Evolutionary conservation across 1,140 invertebrate genomes (phyloP).

Genomic region (Cherax destructor): DNA sequence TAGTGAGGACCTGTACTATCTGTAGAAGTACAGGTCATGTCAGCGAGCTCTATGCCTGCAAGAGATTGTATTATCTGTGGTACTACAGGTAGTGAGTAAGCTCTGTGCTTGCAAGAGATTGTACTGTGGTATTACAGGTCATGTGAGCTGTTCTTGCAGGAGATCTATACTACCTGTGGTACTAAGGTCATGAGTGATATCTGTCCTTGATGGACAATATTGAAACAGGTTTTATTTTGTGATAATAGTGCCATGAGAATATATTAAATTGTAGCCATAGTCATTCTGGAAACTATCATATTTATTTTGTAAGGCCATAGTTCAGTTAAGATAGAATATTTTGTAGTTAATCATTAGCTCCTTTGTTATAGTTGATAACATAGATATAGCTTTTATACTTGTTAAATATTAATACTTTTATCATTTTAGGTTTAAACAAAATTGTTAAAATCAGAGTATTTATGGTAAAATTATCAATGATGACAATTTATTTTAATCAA

Average conservation of each 20-base stretch:
- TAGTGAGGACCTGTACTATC: no score
- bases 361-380: constrained; percentile 40
- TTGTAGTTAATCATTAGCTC: constrained; percentile 31
- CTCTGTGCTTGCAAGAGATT: background rate
- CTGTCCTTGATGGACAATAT: background rate
- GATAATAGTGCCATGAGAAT: constrained; percentile 35
- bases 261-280: constrained; percentile 15
- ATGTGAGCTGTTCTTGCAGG: no score
- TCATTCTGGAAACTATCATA: constrained; percentile 9
- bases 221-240: constrained; percentile 30
- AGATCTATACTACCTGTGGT: no score
- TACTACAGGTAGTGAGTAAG: no score
- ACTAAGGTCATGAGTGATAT: background rate
- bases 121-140: no score
- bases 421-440: background rate
- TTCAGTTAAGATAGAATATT: constrained; percentile 20
- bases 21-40: no score
- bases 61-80: no score
- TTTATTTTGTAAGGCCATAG: constrained; percentile 20
- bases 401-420: constrained; percentile 30
- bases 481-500: background rate
- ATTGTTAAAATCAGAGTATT: background rate
- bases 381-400: constrained; percentile 43
- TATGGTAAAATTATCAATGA: background rate
- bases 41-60: no score